Conservation (phyloP, 2,113 vertebrate genomes). For the Chlorodrepanis virens region DNA sequence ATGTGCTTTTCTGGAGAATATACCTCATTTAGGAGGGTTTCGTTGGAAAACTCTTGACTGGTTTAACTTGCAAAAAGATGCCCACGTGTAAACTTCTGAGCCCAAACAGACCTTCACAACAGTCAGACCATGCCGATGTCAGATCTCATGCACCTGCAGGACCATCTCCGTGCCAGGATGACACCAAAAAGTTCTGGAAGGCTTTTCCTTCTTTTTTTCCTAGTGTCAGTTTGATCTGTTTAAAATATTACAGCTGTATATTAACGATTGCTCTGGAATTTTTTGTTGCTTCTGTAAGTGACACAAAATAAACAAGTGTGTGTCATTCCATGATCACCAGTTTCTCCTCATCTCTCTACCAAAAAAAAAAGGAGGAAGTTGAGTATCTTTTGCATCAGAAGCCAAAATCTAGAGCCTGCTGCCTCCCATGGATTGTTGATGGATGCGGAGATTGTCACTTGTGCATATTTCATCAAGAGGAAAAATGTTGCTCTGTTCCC, state of each 20-base stretch:
- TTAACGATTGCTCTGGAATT: not conserved
- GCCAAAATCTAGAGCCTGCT: not conserved
- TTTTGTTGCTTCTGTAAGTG: not conserved
- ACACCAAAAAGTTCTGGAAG: not conserved
- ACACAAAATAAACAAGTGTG: not conserved
- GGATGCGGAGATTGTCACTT: not conserved
- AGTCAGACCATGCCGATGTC: not conserved
- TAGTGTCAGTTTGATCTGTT: not conserved
- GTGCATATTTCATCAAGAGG: not conserved
- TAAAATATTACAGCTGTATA: not conserved
- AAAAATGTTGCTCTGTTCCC: not conserved
- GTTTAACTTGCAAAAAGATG: not conserved
- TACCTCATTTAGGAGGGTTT: not conserved
- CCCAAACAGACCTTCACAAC: not conserved
- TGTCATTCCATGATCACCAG: accelerated
- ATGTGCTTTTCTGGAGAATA: not conserved
- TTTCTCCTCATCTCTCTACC: not conserved
- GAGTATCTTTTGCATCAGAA: not conserved
- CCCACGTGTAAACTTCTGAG: not conserved
- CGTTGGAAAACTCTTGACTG: not conserved
- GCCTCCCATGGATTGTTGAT: not conserved
- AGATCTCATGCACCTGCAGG: not conserved
- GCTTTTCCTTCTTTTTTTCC: not conserved
- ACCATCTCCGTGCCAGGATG: not conserved
- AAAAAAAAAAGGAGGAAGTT: not conserved